Evolutionary conservation across 2,797 vertebrate genomes (phyloP), one percentile per base, ranked within the genome.

Genomic region (Lophius americanus): DNA sequence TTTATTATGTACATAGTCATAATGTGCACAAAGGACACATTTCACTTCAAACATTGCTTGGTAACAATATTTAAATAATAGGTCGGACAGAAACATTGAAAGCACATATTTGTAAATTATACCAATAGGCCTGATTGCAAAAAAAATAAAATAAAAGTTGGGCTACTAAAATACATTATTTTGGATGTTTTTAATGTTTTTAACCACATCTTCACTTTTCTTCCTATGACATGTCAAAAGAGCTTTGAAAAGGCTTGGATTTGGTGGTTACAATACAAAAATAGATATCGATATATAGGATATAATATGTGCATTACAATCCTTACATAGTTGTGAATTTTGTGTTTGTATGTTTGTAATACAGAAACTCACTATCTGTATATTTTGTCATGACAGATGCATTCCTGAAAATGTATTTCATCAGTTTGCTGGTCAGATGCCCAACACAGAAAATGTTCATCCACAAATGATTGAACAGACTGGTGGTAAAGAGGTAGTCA

Each of bases 381-480:
- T 56, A 13, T 83, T 78, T 63, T 82, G 4, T 82, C 51, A 10
- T 78, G 14, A 68, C 85, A 91, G 91, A 35, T 58, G 56, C 6
- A 50, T 75, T 62, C 74, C 82, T 65, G 84, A 85, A 68, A 81
- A 78, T 54, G 11, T 68, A 0, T 76, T 71, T 12, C 82, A 93
- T 64, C 96, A 95, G 8, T 87, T 91, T 69, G 60, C 87, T 11
- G 79, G 68, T 37, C 92, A 91, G 57, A 90, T 95, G 68, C 89
- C 91, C 58, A 94, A 92, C 66, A 88, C 93, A 87, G 95, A 96
- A 76, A 93, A 89, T 33, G 92, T 92, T 83, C 94, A 92, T 44
- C 92, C 92, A 44, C 91, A 91, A 46, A 91, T 94, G 92, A 89
- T 95, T 90, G 91, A 92, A 69, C 89, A 95, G 0, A 81, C 87